These are phyloP conservation scores for Anaspis maculata DNA, from an alignment of 2,888 invertebrate genomes.

Conservation along the genomic window DNA sequence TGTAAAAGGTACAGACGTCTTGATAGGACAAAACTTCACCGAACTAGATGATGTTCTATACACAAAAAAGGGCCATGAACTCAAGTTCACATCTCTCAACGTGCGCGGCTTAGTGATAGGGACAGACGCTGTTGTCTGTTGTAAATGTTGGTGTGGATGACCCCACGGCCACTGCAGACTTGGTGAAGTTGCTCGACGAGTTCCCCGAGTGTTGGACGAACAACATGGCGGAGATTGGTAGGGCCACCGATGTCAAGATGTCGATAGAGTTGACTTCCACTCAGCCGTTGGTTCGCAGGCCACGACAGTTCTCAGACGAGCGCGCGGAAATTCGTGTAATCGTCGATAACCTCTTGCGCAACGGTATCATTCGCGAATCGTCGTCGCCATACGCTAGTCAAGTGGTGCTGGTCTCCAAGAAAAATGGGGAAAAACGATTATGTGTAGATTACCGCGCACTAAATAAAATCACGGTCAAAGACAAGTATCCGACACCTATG, in stretches of 20 bases:
- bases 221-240: background rate
- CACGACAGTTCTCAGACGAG: constrained; percentile 3
- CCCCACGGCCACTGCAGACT: background rate
- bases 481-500: too few relatives aligned
- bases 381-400: too few relatives aligned
- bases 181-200: background rate
- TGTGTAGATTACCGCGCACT: too few relatives aligned
- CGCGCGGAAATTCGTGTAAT: constrained; percentile 1
- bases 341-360: constrained; percentile 2
- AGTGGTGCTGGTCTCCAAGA: too few relatives aligned
- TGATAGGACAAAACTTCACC: constrained; percentile 3
- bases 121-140: too few relatives aligned
- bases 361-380: constrained; percentile 4
- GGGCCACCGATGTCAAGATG: background rate
- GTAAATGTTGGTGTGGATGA: background rate
- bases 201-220: background rate
- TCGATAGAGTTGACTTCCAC: background rate
- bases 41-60: constrained; percentile 1
- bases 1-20: constrained; percentile 1
- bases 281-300: constrained; percentile 1
- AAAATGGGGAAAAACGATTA: too few relatives aligned
- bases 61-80: background rate
- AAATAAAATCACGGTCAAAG: too few relatives aligned
- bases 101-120: too few relatives aligned
- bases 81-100: background rate